phyloP scores from a whole-genome alignment of 2,888 invertebrate genomes.

The Archips crataeganus region DNA sequence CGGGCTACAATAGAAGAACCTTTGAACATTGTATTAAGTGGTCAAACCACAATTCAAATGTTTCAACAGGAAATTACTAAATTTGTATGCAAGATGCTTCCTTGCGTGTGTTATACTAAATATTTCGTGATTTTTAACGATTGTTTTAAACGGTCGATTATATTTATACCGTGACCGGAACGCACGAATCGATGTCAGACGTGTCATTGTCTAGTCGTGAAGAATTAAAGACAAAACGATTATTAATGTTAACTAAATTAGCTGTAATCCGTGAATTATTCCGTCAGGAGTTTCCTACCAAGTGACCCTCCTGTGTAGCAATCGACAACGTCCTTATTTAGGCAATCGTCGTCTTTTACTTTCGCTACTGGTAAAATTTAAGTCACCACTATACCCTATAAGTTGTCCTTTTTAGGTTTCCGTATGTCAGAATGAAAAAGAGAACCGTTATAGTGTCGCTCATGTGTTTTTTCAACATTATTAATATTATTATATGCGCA shows the following conservation, averaged over 20 bases:
- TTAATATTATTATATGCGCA: conserved; percentile 1
- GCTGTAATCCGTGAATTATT: not conserved
- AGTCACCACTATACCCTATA: too few species aligned
- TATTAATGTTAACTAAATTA: not conserved
- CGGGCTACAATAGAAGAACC: too few species aligned
- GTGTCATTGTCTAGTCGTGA: conserved; percentile 38
- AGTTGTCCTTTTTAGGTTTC: too few species aligned
- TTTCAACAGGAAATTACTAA: conserved; percentile 12
- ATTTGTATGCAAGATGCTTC: conserved; percentile 22
- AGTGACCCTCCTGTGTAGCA: too few species aligned
- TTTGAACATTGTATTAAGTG: not conserved
- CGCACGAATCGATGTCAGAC: conserved; percentile 64
- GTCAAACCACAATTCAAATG: not conserved
- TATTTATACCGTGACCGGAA: conserved; percentile 62
- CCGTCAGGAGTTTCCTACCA: not conserved
- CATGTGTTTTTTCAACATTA: not conserved
- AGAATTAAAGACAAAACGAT: conserved; percentile 21
- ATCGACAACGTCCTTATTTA: too few species aligned
- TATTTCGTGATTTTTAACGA: conserved; percentile 22
- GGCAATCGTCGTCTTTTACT: too few species aligned
- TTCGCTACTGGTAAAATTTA: too few species aligned
- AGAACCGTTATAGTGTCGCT: too few species aligned
- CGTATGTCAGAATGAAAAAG: too few species aligned
- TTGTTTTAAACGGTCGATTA: conserved; percentile 43
- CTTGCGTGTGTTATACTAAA: not conserved